Percentiles rank a stretch among this genome's conserved stretches.
Evolutionary conservation across 2,113 vertebrate species (phyloP).

Genomic region (Sinocyclocheilus rhinocerous): DNA sequence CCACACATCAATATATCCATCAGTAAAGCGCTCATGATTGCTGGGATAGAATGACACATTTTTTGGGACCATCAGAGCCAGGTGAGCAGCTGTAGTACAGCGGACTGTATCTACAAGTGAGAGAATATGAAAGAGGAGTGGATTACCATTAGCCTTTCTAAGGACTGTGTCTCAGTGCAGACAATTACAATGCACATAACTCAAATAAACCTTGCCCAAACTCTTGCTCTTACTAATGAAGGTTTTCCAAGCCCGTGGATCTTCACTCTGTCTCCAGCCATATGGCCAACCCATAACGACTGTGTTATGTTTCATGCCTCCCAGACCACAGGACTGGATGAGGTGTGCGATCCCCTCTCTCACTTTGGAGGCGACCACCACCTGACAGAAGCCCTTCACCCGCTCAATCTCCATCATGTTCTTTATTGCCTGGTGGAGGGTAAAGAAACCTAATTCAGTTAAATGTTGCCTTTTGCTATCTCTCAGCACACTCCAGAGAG

Average conservation of each 20-base stretch:
- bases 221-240: conserved; percentile 85
- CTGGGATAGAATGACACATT: conserved; percentile 97
- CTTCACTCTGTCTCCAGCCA: conserved; percentile 97
- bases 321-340: conserved; percentile 96
- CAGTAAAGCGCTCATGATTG: conserved; percentile 95
- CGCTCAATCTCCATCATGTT: conserved; percentile 99
- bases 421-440: conserved; percentile 86
- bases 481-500: not conserved
- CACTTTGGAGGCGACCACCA: conserved; percentile 91
- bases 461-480: not conserved
- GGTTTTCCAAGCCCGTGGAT: conserved; percentile 96
- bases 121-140: not conserved
- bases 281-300: conserved; percentile 98
- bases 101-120: conserved; percentile 87
- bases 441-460: not conserved
- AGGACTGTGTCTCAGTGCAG: too few species aligned
- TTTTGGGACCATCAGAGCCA: conserved; percentile 96
- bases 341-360: conserved; percentile 92
- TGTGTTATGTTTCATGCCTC: conserved; percentile 97
- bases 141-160: not conserved
- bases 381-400: conserved; percentile 98
- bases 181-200: not conserved
- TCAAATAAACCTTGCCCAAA: not conserved
- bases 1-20: conserved; percentile 97
- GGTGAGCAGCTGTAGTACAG: conserved; percentile 93